A percentile compares a stretch with the other conserved stretches of the same genome.
Conservation (phyloP, 53 echinoderm and acorn worm species). For the Zoroaster sp. region DNA sequence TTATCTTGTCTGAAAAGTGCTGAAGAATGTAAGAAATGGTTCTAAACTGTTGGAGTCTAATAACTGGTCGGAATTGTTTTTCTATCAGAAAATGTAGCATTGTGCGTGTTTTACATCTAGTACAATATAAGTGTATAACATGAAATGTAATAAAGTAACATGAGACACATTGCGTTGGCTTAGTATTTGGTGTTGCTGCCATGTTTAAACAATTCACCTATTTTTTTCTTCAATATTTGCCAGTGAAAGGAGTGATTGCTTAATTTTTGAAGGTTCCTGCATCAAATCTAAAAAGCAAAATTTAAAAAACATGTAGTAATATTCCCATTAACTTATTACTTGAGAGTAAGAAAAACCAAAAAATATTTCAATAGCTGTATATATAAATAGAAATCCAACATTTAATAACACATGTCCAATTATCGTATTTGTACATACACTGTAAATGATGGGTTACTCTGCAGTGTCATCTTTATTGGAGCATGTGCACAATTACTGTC, state of each 20-base stretch:
- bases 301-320: background rate
- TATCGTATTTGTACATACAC: conserved; percentile 28
- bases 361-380: background rate
- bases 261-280: background rate
- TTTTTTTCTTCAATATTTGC: background rate
- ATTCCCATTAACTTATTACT: background rate
- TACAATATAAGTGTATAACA: background rate
- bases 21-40: background rate
- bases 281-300: background rate
- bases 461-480: background rate
- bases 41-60: background rate
- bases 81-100: background rate
- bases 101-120: background rate
- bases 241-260: background rate
- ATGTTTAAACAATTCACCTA: background rate
- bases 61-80: background rate
- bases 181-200: background rate
- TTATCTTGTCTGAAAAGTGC: background rate
- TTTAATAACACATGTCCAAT: background rate
- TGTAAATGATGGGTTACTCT: background rate
- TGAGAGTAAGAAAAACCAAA: background rate
- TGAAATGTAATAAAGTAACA: background rate
- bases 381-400: background rate
- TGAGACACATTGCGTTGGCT: background rate
- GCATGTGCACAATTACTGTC: background rate